These are phyloP conservation scores for Plebejus melissa DNA, from an alignment of 2,888 invertebrate species.

Conservation along the genomic window DNA sequence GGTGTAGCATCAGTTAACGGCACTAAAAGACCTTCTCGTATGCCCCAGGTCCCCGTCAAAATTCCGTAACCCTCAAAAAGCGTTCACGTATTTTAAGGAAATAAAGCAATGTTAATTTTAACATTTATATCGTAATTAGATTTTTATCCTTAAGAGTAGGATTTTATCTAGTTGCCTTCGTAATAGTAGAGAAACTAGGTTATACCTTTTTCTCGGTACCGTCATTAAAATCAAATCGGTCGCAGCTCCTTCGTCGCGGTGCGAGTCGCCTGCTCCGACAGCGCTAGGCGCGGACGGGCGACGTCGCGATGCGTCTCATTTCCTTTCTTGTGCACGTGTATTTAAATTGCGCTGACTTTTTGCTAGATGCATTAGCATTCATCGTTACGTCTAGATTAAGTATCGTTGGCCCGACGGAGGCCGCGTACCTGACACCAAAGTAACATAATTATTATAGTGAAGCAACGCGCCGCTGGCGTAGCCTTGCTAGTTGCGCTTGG, in stretches of 20 bases:
- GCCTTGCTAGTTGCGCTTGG: constrained; percentile 33
- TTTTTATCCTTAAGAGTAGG: constrained; percentile 77
- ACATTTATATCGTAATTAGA: constrained; percentile 75
- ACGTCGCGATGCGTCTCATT: constrained; percentile 37
- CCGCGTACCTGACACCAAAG: constrained; percentile 72
- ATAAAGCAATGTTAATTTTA: constrained; percentile 78
- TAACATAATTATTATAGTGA: constrained; percentile 44
- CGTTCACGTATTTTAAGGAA: constrained; percentile 58
- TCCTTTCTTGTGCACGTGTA: constrained; percentile 39
- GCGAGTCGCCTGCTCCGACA: constrained; percentile 60
- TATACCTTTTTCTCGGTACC: constrained; percentile 73
- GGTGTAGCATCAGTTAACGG: constrained; percentile 50
- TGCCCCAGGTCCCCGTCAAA: constrained; percentile 43
- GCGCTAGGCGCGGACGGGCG: constrained; percentile 40
- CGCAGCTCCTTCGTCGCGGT: constrained; percentile 61
- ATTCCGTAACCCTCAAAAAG: constrained; percentile 39
- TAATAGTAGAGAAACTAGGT: constrained; percentile 75
- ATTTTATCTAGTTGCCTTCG: constrained; percentile 79
- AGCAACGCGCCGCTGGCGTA: constrained; percentile 36
- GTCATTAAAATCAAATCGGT: constrained; percentile 61
- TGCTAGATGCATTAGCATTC: constrained; percentile 62
- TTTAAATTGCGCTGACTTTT: constrained; percentile 54
- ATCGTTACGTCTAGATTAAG: constrained; percentile 56
- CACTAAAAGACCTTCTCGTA: constrained; percentile 51
- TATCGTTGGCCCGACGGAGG: constrained; percentile 54